Evolutionary conservation across 2,888 invertebrate genomes (phyloP).

Genomic region (Pterostichus niger): DNA sequence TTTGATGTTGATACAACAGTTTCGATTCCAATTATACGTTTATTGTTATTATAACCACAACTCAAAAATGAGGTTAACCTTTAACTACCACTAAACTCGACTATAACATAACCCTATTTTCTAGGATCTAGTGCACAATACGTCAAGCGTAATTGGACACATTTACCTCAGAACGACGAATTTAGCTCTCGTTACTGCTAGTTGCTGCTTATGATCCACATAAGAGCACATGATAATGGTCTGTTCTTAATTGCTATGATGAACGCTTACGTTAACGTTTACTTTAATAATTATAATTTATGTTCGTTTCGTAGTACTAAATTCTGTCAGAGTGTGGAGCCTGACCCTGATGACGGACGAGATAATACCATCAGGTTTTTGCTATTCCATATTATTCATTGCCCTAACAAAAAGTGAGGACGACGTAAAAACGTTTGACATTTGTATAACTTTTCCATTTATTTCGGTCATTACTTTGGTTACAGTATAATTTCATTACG

Average conservation of each 20-base stretch:
- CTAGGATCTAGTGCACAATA: constrained; percentile 17
- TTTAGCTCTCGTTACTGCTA: background rate
- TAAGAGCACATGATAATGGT: constrained; percentile 12
- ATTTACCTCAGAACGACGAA: background rate
- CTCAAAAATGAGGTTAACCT: constrained; percentile 35
- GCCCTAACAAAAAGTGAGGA: constrained; percentile 3
- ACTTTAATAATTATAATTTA: constrained; percentile 50
- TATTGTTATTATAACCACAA: background rate
- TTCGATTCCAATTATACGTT: constrained; percentile 8
- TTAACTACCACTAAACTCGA: background rate
- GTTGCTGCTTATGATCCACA: constrained; percentile 15
- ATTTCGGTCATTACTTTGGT: background rate
- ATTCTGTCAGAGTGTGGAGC: background rate
- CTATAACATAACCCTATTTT: background rate
- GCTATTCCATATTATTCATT: constrained; percentile 7
- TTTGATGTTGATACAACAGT: constrained; percentile 1
- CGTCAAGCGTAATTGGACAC: constrained; percentile 41
- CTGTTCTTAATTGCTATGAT: constrained; percentile 21
- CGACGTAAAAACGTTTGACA: constrained; percentile 8
- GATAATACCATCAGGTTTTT: constrained; percentile 18
- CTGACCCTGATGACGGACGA: constrained; percentile 18
- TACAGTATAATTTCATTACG: background rate
- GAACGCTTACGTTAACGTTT: constrained; percentile 30
- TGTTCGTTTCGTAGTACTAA: constrained; percentile 1
- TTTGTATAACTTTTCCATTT: constrained; percentile 3